These are phyloP conservation scores for Trichogramma evanescens DNA, from an alignment of 2,888 invertebrate species.

Conservation along the genomic window DNA sequence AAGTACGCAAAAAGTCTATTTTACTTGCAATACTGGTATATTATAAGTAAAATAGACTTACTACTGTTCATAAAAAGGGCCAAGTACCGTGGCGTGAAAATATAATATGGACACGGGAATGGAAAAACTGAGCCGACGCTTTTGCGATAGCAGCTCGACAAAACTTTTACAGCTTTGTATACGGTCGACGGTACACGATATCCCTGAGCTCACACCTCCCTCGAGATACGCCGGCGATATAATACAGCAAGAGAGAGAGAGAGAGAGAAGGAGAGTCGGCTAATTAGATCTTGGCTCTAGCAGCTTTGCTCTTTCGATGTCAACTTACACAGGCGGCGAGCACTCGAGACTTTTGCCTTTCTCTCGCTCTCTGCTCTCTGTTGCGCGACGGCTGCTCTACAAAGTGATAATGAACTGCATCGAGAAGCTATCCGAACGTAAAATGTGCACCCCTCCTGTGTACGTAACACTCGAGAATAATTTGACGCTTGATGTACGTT, in stretches of 20 bases:
- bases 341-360: neutral
- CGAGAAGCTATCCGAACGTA: neutral
- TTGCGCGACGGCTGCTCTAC: neutral
- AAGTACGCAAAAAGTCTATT: neutral
- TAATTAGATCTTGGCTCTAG: slow-evolving; percentile 37
- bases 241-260: neutral
- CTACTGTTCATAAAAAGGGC: neutral
- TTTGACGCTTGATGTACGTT: slow-evolving; percentile 7
- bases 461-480: neutral
- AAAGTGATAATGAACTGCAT: slow-evolving; percentile 21
- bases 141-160: neutral
- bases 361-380: neutral
- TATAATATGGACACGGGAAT: neutral
- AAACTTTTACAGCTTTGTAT: neutral
- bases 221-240: slow-evolving; percentile 7
- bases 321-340: slow-evolving; percentile 25
- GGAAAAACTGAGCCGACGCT: neutral
- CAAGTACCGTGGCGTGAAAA: too few species aligned
- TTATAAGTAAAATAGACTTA: neutral
- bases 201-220: slow-evolving; percentile 8
- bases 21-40: neutral
- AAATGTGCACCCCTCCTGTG: neutral
- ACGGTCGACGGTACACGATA: neutral
- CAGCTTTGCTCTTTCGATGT: slow-evolving; percentile 30
- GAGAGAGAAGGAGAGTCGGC: slow-evolving; percentile 6